Evolutionary conservation across 2,113 vertebrate species (phyloP).

Genomic region (Phyllopteryx taeniolatus): DNA sequence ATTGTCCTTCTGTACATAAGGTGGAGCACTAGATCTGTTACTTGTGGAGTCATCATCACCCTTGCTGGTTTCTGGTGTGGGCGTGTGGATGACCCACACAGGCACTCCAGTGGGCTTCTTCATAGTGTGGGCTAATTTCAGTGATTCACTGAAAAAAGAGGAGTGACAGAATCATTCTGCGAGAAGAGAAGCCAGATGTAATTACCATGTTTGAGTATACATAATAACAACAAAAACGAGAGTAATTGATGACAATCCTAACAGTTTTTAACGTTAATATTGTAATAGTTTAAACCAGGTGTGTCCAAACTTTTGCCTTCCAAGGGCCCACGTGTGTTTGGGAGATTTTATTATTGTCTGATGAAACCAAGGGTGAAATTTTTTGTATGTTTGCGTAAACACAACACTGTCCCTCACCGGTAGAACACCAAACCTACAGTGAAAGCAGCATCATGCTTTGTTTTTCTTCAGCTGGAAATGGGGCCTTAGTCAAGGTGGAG

Average conservation of each 20-base stretch:
- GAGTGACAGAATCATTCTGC: slow-evolving; percentile 7
- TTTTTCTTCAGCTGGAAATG: too few relatives aligned
- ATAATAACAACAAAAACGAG: not conserved
- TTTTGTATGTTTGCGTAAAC: too few relatives aligned
- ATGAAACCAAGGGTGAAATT: too few relatives aligned
- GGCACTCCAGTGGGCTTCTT: slow-evolving; percentile 34
- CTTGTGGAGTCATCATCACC: slow-evolving; percentile 27
- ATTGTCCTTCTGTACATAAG: slow-evolving; percentile 14
- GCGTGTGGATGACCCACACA: slow-evolving; percentile 59
- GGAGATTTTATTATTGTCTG: too few relatives aligned
- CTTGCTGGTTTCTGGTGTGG: slow-evolving; percentile 26
- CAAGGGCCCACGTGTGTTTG: too few relatives aligned
- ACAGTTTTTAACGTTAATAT: too few relatives aligned
- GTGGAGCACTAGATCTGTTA: slow-evolving; percentile 30
- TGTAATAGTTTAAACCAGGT: too few relatives aligned
- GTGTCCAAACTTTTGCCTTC: too few relatives aligned
- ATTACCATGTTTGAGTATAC: not conserved
- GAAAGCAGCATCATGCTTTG: too few relatives aligned
- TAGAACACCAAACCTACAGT: too few relatives aligned
- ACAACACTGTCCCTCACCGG: too few relatives aligned
- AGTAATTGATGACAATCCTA: not conserved
- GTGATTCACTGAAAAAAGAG: slow-evolving; percentile 19
- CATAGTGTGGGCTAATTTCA: slow-evolving; percentile 35
- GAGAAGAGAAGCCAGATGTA: slow-evolving; percentile 8
- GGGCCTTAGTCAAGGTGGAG: too few relatives aligned